These are phyloP conservation scores for Cremastinae sp. DNA, from an alignment of 2,888 invertebrate genomes.

Conservation along the genomic window DNA sequence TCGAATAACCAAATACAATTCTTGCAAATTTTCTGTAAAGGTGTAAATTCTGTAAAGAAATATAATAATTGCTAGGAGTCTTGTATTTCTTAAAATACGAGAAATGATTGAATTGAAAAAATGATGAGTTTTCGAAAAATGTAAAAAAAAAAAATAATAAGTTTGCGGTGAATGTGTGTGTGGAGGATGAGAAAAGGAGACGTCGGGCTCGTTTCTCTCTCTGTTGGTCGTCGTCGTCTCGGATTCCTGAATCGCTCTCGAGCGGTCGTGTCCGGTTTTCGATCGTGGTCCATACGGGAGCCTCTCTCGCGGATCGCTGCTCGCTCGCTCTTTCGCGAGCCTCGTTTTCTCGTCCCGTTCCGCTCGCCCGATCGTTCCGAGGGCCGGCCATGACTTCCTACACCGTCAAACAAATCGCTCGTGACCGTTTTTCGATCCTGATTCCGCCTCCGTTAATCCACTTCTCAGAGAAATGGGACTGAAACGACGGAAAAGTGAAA, in stretches of 20 bases:
- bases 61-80: no score
- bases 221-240: constrained; percentile 49
- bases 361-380: constrained; percentile 21
- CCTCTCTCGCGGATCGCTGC: constrained; percentile 25
- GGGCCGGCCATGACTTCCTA: constrained; percentile 14
- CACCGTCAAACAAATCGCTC: constrained; percentile 14
- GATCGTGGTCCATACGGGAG: constrained; percentile 56
- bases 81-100: no score
- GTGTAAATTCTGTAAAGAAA: no score
- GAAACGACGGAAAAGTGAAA: no score
- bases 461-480: no score
- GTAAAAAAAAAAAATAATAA: constrained; percentile 24
- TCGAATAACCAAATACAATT: no score
- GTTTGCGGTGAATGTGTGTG: constrained; percentile 23
- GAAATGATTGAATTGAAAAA: background rate
- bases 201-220: constrained; percentile 38
- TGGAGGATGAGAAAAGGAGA: constrained; percentile 19
- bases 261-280: constrained; percentile 61
- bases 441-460: background rate
- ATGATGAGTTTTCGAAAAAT: background rate
- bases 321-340: constrained; percentile 7
- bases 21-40: no score
- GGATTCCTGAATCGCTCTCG: constrained; percentile 62
- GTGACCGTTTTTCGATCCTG: background rate
- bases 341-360: constrained; percentile 18